A percentile compares a stretch with the other conserved stretches of the same genome.
Evolutionary conservation across 2,888 invertebrate genomes (phyloP).

Genomic region (Merodon equestris): DNA sequence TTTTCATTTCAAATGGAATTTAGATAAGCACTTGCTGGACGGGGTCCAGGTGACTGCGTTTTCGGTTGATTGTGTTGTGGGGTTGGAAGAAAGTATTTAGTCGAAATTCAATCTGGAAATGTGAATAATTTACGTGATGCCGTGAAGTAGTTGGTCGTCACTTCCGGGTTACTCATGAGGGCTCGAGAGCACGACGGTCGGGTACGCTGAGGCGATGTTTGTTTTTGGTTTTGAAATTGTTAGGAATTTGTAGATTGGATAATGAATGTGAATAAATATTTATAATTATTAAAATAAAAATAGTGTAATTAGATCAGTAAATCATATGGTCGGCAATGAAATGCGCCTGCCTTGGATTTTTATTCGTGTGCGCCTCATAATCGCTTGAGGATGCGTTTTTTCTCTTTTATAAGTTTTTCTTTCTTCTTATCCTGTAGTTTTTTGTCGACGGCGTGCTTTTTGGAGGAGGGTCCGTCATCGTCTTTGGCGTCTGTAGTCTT

Average conservation of each 20-base stretch:
- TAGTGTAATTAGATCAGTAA: slow-evolving; percentile 61
- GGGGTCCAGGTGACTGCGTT: too few relatives aligned
- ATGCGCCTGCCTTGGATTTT: slow-evolving; percentile 44
- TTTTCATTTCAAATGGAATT: slow-evolving; percentile 13
- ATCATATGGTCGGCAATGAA: slow-evolving; percentile 56
- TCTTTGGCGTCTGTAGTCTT: slow-evolving; percentile 79
- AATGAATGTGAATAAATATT: slow-evolving; percentile 67
- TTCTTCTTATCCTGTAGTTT: slow-evolving; percentile 86
- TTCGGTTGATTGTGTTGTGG: too few relatives aligned
- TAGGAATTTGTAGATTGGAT: slow-evolving; percentile 57
- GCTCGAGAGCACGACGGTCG: not conserved
- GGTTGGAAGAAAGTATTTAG: too few relatives aligned
- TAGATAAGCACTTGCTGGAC: slow-evolving; percentile 38
- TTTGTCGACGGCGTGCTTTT: slow-evolving; percentile 92
- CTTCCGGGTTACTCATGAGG: not conserved
- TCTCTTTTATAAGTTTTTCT: slow-evolving; percentile 86
- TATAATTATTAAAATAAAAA: slow-evolving; percentile 61
- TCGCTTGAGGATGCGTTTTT: slow-evolving; percentile 91
- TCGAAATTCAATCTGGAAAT: too few relatives aligned
- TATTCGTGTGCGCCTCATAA: slow-evolving; percentile 82
- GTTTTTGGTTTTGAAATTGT: slow-evolving; percentile 58
- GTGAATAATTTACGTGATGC: too few relatives aligned
- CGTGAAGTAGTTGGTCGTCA: too few relatives aligned
- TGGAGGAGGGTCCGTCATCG: slow-evolving; percentile 87
- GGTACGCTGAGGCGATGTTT: not conserved